Percentiles rank a stretch among this genome's conserved stretches.
phyloP scores from a whole-genome alignment of 2,113 vertebrate genomes.

The Todiramphus chloris region DNA sequence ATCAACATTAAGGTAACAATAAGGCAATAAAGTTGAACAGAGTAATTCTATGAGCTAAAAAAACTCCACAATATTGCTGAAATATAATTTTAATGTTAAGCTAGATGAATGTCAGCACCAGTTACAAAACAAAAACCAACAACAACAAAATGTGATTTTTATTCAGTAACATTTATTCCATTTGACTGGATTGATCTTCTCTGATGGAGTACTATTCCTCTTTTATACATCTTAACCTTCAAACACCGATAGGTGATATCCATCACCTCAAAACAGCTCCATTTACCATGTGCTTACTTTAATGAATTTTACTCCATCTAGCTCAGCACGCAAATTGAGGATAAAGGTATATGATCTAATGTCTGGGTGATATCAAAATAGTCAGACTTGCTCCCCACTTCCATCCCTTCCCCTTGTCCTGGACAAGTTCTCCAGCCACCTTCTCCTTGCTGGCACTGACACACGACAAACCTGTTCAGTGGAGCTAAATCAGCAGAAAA shows the following conservation, averaged over 20 bases:
- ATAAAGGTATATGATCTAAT: background rate
- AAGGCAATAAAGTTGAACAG: background rate
- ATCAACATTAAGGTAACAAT: background rate
- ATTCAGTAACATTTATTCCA: background rate
- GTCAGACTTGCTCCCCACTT: background rate
- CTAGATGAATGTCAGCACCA: background rate
- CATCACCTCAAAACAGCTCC: background rate
- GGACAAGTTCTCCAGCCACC: background rate
- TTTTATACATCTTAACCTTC: background rate
- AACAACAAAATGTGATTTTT: background rate
- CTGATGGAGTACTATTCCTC: background rate
- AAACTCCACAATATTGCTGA: background rate
- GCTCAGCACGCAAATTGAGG: background rate
- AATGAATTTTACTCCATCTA: background rate
- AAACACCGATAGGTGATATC: background rate
- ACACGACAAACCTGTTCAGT: background rate
- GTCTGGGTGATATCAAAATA: background rate
- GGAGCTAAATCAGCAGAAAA: background rate
- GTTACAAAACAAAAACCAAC: background rate
- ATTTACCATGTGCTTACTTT: background rate
- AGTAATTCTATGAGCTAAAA: background rate
- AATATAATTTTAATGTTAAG: background rate
- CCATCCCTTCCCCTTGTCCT: background rate
- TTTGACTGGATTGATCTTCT: background rate
- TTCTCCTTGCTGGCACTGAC: background rate